These are phyloP conservation scores for Anser cygnoides DNA, from an alignment of 2,113 vertebrate genomes.

Conservation along the genomic window DNA sequence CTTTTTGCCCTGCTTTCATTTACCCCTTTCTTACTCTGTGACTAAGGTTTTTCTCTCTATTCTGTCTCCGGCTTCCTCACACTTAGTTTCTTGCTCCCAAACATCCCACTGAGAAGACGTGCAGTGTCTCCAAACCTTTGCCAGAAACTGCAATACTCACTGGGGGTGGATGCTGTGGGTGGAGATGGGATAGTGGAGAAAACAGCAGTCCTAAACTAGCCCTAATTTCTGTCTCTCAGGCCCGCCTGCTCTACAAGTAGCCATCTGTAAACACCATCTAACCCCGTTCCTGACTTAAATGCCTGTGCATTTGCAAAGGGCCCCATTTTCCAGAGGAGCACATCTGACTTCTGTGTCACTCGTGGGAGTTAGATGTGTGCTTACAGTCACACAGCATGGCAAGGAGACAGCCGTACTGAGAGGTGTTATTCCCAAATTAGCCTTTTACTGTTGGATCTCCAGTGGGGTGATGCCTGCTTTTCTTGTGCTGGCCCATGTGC, in stretches of 20 bases:
- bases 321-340: accelerated
- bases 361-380: background rate
- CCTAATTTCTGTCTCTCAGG: background rate
- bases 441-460: background rate
- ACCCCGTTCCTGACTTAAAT: background rate
- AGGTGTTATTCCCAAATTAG: background rate
- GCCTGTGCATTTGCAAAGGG: background rate
- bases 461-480: background rate
- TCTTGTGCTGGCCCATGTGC: background rate
- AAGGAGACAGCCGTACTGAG: background rate
- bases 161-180: background rate
- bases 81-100: background rate
- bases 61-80: background rate
- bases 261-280: background rate
- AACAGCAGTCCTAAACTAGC: background rate
- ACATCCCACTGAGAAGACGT: background rate
- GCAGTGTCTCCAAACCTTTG: background rate
- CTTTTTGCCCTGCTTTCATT: background rate
- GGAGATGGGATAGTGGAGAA: background rate
- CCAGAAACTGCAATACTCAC: background rate
- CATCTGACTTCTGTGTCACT: background rate
- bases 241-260: background rate
- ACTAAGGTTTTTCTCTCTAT: background rate
- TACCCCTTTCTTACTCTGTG: background rate
- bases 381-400: accelerated